Percentiles rank a stretch among this genome's conserved stretches.
Evolutionary conservation across 2,797 vertebrate genomes (phyloP).

Genomic region (Otolemur crassicaudatus): DNA sequence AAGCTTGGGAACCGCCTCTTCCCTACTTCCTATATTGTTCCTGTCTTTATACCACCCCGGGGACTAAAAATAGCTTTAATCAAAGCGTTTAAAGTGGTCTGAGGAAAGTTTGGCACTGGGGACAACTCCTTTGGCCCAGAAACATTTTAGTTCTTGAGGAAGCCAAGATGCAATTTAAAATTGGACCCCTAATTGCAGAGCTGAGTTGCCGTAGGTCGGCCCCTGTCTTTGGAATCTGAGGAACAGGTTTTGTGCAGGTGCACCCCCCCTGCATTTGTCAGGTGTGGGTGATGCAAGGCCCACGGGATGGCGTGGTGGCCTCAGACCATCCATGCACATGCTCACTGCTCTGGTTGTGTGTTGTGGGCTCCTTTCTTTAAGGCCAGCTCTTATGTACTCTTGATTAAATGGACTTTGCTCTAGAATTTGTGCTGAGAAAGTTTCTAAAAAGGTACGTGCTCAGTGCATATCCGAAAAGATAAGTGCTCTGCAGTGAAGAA

Average conservation of each 20-base stretch:
- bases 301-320: not conserved
- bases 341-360: not conserved
- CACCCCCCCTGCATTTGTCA: not conserved
- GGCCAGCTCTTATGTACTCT: not conserved
- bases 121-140: not conserved
- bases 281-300: accelerated
- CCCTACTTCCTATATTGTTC: not conserved
- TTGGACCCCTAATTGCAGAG: not conserved
- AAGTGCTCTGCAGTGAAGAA: not conserved
- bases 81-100: not conserved
- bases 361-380: not conserved
- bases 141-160: not conserved
- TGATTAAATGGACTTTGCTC: not conserved
- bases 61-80: not conserved
- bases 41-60: not conserved
- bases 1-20: not conserved
- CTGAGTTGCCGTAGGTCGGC: not conserved
- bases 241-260: not conserved
- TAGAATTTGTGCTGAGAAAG: not conserved
- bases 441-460: not conserved
- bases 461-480: not conserved
- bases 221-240: not conserved
- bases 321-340: not conserved
- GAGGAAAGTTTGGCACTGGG: not conserved
- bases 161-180: constrained; percentile 23